phyloP scores from a whole-genome alignment of 2,888 invertebrate species.

The Leuctra nigra region DNA sequence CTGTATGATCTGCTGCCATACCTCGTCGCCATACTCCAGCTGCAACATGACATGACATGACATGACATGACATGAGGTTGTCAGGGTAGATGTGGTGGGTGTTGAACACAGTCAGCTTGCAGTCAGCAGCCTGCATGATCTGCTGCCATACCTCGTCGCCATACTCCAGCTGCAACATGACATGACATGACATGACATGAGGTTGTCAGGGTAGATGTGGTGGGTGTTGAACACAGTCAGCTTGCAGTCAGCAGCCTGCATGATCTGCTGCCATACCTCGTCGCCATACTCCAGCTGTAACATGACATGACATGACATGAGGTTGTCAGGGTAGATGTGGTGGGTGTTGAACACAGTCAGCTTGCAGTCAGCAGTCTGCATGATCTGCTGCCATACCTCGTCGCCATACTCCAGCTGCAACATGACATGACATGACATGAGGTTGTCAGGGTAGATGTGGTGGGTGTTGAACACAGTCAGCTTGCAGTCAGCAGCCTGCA shows the following conservation, averaged over 20 bases:
- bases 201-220: constrained; percentile 71
- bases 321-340: constrained; percentile 71
- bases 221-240: constrained; percentile 73
- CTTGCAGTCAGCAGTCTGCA: constrained; percentile 63
- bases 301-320: constrained; percentile 53
- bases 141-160: constrained; percentile 72
- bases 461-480: constrained; percentile 73
- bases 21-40: constrained; percentile 73
- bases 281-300: constrained; percentile 72
- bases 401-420: constrained; percentile 72
- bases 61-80: constrained; percentile 57
- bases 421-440: constrained; percentile 53
- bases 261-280: constrained; percentile 65
- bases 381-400: constrained; percentile 65
- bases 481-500: constrained; percentile 63
- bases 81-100: constrained; percentile 80
- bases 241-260: constrained; percentile 63
- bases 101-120: constrained; percentile 67
- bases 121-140: constrained; percentile 62
- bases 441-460: constrained; percentile 71
- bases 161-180: constrained; percentile 59
- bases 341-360: constrained; percentile 73
- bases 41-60: constrained; percentile 43
- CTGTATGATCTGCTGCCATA: constrained; percentile 66
- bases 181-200: constrained; percentile 59